Evolutionary conservation across 92 coral and sea anemone species (phyloP).

Genomic region (Palythoa grandiflora): DNA sequence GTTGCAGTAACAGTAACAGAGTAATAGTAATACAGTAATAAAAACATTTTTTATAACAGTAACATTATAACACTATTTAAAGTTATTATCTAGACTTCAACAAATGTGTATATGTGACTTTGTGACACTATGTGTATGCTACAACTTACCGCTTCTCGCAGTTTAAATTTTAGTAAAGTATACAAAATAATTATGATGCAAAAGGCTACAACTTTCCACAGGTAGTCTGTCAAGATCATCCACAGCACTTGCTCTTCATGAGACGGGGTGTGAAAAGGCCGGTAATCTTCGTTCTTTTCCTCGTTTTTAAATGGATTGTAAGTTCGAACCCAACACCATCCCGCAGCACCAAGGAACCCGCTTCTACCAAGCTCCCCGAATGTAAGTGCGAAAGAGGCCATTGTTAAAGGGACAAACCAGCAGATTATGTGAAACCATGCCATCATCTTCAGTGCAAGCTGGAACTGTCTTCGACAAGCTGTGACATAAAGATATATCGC

Average conservation of each 20-base stretch:
- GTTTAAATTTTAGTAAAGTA: slow-evolving; percentile 21
- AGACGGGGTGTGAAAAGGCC: background rate
- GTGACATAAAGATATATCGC: slow-evolving; percentile 26
- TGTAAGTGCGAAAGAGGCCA: background rate
- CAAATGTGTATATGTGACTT: too few species aligned
- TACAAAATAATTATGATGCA: slow-evolving; percentile 2
- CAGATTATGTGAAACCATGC: slow-evolving; percentile 22
- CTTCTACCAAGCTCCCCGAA: slow-evolving; percentile 5
- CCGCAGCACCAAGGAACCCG: slow-evolving; percentile 21
- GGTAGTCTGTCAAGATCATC: slow-evolving; percentile 25
- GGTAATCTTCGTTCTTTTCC: too few species aligned
- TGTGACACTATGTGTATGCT: too few species aligned
- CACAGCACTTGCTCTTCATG: background rate
- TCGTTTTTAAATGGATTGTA: background rate
- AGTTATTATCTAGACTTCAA: too few species aligned
- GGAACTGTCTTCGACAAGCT: background rate
- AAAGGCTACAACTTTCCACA: slow-evolving; percentile 24
- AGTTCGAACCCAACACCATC: slow-evolving; percentile 35
- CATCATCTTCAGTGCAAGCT: slow-evolving; percentile 7
- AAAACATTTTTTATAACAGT: too few species aligned
- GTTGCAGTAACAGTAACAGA: too few species aligned
- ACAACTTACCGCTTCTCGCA: slow-evolving; percentile 22
- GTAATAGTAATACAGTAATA: too few species aligned
- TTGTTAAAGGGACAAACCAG: slow-evolving; percentile 20
- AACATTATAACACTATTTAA: too few species aligned